phyloP scores from a whole-genome alignment of 2,888 invertebrate genomes.

The Dusona sp. region DNA sequence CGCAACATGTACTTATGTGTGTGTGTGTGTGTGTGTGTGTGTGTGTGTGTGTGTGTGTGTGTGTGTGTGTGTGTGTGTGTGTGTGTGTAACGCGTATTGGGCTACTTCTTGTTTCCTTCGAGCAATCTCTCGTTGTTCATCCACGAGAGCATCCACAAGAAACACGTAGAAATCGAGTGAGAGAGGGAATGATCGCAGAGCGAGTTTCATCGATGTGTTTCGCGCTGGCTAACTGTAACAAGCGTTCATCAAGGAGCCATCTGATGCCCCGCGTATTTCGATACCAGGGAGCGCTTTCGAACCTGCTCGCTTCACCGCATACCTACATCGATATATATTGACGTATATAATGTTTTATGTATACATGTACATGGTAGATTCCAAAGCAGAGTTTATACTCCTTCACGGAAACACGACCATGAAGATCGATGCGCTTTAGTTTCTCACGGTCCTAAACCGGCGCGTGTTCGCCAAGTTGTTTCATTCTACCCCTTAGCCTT shows the following conservation, averaged over 20 bases:
- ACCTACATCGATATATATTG: constrained; percentile 11
- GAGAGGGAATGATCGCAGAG: constrained; percentile 13
- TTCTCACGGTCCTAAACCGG: constrained; percentile 47
- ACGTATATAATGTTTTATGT: neutral
- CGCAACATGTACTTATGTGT: too few species aligned
- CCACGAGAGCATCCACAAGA: constrained; percentile 27
- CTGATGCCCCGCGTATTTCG: constrained; percentile 40
- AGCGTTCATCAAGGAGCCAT: constrained; percentile 65
- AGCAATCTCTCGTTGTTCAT: constrained; percentile 38
- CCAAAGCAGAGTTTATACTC: constrained; percentile 45
- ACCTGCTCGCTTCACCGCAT: constrained; percentile 16
- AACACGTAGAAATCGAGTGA: constrained; percentile 25
- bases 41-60: too few species aligned
- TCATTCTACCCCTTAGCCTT: constrained; percentile 40
- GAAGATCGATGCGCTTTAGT: constrained; percentile 58
- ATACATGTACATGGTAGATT: constrained; percentile 39
- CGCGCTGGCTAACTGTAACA: constrained; percentile 61
- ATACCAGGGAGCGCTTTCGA: constrained; percentile 42
- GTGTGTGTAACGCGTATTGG: constrained; percentile 47
- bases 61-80: neutral
- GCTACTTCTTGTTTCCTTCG: constrained; percentile 29
- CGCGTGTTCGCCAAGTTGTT: constrained; percentile 56
- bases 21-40: too few species aligned
- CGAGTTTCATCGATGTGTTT: constrained; percentile 52
- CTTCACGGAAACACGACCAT: constrained; percentile 23